Evolutionary conservation across 2,888 invertebrate genomes (phyloP), one percentile per base, ranked within the genome.

Genomic region (Mythimna ferrago): DNA sequence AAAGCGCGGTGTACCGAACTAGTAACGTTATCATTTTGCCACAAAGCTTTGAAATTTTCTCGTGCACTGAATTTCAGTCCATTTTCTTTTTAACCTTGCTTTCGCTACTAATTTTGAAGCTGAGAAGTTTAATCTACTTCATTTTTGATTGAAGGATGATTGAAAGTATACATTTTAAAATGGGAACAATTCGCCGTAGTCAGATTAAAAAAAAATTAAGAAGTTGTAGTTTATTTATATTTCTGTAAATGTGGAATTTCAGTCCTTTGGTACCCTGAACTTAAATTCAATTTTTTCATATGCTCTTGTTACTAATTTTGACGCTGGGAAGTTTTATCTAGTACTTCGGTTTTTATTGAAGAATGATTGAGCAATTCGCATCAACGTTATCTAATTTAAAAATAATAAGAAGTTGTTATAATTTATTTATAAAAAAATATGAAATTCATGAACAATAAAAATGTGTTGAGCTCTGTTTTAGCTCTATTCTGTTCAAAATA

Each of bases 41-140:
- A 1, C 35, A 51, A 53, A 71, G n/a, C 21, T 78, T 78, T 53
- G 6, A 41, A 35, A 41, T 71, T 38, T 51, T 16, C 21, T 56
- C 11, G n/a, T 62, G 41, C 4, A n/a, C 57, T 44, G 11, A 53
- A 63, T 38, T 38, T 48, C 35, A 19, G 35, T 71, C 26, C 3
- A 6, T 2, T 70, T 69, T 32, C n/a, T 32, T 57, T 70, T 6
- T 3, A 11, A 4, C 4, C 5, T 53, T 19, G 19, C 7, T 38
- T n/a, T 11, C 4, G 11, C 64, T 53, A 19, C 6, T 54, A 35
- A 48, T 69, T 57, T 26, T 19, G 9, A n/a, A 68, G 7, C 11
- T 19, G 41, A 1, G 2, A 3, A 19, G 10, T 41, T 53, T 48
- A 9, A 19, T 51, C 10, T 38, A 16, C 41, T 10, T 38, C 35